These are phyloP conservation scores for Drosophila parvula DNA, from an alignment of 1,140 invertebrate species.

Conservation along the genomic window DNA sequence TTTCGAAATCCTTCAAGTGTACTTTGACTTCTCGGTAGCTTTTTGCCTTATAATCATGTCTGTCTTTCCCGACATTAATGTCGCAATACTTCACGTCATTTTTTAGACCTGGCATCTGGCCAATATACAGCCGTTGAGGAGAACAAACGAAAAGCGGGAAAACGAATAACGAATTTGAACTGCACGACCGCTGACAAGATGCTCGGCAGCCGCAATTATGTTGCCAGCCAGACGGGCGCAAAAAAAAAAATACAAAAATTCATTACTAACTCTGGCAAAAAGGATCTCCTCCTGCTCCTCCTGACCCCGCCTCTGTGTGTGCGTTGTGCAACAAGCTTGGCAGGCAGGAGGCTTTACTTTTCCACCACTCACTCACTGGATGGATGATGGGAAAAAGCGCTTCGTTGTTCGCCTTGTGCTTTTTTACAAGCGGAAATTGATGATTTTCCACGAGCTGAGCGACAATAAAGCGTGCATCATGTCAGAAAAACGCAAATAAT, in stretches of 20 bases:
- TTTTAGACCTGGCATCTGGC: conserved; percentile 64
- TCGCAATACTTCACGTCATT: conserved; percentile 61
- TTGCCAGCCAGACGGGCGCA: conserved; percentile 31
- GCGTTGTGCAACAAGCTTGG: conserved; percentile 35
- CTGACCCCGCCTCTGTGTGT: conserved; percentile 6
- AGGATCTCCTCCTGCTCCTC: not conserved
- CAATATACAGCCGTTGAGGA: conserved; percentile 46
- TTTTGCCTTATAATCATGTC: conserved; percentile 62
- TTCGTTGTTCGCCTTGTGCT: conserved; percentile 69
- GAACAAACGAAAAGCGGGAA: conserved; percentile 29
- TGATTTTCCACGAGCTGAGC: conserved; percentile 74
- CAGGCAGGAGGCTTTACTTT: conserved; percentile 44
- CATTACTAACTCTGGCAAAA: conserved; percentile 57
- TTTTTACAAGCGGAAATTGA: conserved; percentile 82
- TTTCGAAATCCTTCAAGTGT: not conserved
- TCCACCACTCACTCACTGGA: conserved; percentile 33
- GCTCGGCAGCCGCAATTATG: conserved; percentile 72
- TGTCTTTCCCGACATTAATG: conserved; percentile 64
- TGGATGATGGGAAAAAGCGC: conserved; percentile 23
- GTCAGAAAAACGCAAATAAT: conserved; percentile 83
- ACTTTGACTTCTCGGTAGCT: conserved; percentile 12
- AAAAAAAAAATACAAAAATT: conserved; percentile 69
- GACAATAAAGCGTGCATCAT: conserved; percentile 80
- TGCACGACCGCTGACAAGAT: conserved; percentile 63
- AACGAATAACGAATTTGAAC: conserved; percentile 40